These are phyloP conservation scores for Chelidonichthys spinosus DNA, from an alignment of 2,797 vertebrate species.

Conservation along the genomic window DNA sequence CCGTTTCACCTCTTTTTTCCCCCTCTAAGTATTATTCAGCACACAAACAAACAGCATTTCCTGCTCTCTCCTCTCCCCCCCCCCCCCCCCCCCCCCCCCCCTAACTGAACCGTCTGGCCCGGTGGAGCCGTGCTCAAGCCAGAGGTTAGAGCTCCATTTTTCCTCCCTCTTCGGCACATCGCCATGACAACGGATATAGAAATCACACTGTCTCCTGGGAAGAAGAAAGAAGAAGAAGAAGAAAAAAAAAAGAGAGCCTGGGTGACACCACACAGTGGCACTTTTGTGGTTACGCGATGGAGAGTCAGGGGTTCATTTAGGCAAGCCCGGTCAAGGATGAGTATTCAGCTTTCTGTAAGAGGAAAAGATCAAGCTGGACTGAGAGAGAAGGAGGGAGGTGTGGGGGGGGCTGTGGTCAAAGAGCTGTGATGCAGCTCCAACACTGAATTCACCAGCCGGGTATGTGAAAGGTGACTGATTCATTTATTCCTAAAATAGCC, in stretches of 20 bases:
- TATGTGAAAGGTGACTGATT: slow-evolving; percentile 52
- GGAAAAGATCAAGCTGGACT: slow-evolving; percentile 91
- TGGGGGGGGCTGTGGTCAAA: slow-evolving; percentile 38
- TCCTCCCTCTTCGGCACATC: slow-evolving; percentile 91
- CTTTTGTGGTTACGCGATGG: slow-evolving; percentile 93
- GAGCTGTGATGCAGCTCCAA: slow-evolving; percentile 58
- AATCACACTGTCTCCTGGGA: slow-evolving; percentile 98
- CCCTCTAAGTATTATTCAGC: slow-evolving; percentile 64
- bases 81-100: slow-evolving; percentile 19
- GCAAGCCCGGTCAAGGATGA: slow-evolving; percentile 91
- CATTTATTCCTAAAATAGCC: slow-evolving; percentile 46
- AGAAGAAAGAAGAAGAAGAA: slow-evolving; percentile 66
- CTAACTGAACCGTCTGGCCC: slow-evolving; percentile 91
- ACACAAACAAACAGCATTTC: slow-evolving; percentile 92
- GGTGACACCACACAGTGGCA: slow-evolving; percentile 95
- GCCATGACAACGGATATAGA: slow-evolving; percentile 99
- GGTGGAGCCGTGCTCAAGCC: slow-evolving; percentile 89
- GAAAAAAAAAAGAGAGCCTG: slow-evolving; percentile 76
- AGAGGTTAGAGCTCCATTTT: slow-evolving; percentile 95
- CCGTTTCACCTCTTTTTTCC: slow-evolving; percentile 59
- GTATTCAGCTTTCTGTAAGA: slow-evolving; percentile 91
- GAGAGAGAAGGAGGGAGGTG: not conserved
- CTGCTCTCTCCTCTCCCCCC: slow-evolving; percentile 79
- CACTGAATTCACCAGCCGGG: slow-evolving; percentile 53
- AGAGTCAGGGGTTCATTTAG: slow-evolving; percentile 91